Evolutionary conservation across 2,797 vertebrate species (phyloP).

Genomic region (Coendou prehensilis): DNA sequence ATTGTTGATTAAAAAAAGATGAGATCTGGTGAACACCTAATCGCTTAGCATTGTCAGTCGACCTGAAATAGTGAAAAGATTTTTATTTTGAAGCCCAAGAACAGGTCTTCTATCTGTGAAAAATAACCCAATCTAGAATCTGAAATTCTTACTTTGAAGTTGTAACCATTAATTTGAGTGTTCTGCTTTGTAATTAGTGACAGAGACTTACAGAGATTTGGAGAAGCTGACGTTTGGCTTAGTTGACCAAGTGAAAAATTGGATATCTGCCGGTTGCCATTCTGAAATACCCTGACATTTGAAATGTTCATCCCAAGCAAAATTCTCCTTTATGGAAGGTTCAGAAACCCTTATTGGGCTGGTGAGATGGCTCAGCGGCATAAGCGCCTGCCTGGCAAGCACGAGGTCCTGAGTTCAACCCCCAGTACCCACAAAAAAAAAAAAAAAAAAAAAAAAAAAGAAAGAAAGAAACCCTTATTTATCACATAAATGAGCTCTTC

Average conservation of each 20-base stretch:
- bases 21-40: not conserved
- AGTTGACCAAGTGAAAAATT: constrained; percentile 55
- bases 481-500: not conserved
- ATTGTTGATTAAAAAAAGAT: not conserved
- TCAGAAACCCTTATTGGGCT: not conserved
- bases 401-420: too few relatives aligned
- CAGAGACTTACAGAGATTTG: not conserved
- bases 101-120: not conserved
- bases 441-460: too few relatives aligned
- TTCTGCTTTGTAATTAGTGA: constrained; percentile 16
- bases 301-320: constrained; percentile 17
- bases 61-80: constrained; percentile 1
- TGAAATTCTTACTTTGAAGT: constrained; percentile 8
- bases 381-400: too few relatives aligned
- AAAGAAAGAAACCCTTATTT: constrained; percentile 36
- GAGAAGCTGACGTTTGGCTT: constrained; percentile 29
- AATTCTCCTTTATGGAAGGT: not conserved
- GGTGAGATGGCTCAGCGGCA: too few relatives aligned
- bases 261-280: not conserved
- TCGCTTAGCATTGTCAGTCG: not conserved
- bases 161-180: not conserved
- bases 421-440: too few relatives aligned
- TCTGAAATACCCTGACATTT: constrained; percentile 52
- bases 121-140: not conserved
- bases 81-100: not conserved